Evolutionary conservation across 1,140 invertebrate species (phyloP), one percentile per base, ranked within the genome.

Genomic region (Bombus fervidus): DNA sequence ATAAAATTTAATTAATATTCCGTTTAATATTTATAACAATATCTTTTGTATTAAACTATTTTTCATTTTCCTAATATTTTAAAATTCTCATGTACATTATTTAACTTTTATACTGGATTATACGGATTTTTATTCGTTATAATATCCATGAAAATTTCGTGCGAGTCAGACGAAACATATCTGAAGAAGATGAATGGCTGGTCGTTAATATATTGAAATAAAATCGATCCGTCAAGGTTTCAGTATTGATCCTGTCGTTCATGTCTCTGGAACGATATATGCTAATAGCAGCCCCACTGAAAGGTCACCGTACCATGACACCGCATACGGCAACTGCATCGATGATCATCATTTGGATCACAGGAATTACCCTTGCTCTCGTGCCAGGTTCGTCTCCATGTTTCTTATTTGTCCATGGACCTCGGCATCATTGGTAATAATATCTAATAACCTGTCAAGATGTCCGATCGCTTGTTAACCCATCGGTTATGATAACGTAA

Each of bases 251-350:
- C 68, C 91, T 98, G 87, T 96, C 97, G 0, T 97, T 97, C 87
- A 97, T 98, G 95, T 97, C 97, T 2, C 91, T 98, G 73, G 97
- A 98, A 87, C 95, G 97, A 85, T 97, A 97, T 90, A 93, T 98
- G 71, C 93, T 97, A 47, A 97, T 98, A 79, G 96, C 96, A 25
- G 96, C 96, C 90, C 97, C 97, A 8, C 95, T 97, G 83, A 96
- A 96, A 57, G 95, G 95, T 39, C 95, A 96, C 83, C 95, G 95
- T 43, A 94, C 95, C 47, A 95, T 97, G 68, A 96, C 96, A 53
- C 91, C 95, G 5, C 95, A 95, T 68, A 94, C 96, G 13, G 96
- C 97, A 22, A 95, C 95, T 31, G 92, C 94, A 18, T 94, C 95
- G 13, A 95, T 97, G 91, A 89, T 94, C 8, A 82, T 95, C 64